Evolutionary conservation across 2,888 invertebrate genomes (phyloP).

Genomic region (Coenonympha arcania): DNA sequence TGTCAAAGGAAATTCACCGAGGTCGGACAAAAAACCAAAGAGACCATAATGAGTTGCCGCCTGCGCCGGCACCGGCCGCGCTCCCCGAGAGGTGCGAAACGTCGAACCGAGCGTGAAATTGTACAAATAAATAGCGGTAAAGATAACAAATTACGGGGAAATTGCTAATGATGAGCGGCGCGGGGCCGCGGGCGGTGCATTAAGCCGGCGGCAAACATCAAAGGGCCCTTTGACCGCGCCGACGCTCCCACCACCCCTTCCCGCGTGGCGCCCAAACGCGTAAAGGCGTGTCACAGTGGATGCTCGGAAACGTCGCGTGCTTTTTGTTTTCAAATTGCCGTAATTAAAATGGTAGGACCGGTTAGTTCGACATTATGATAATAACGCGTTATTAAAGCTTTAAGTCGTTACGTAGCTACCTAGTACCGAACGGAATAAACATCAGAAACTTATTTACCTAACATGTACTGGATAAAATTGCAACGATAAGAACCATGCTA

Average conservation of each 20-base stretch:
- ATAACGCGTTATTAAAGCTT: background rate
- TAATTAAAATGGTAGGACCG: background rate
- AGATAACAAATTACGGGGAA: slow-evolving; percentile 74
- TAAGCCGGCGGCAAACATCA: slow-evolving; percentile 75
- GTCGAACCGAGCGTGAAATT: slow-evolving; percentile 56
- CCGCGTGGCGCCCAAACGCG: slow-evolving; percentile 21
- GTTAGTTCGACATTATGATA: background rate
- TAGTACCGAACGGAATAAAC: too few relatives aligned
- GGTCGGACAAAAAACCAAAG: slow-evolving; percentile 23
- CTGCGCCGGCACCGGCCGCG: slow-evolving; percentile 14
- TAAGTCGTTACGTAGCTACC: too few relatives aligned
- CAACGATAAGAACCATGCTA: too few relatives aligned
- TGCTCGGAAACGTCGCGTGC: slow-evolving; percentile 12
- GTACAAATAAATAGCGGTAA: slow-evolving; percentile 71
- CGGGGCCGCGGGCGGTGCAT: slow-evolving; percentile 72
- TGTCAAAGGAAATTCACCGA: slow-evolving; percentile 12
- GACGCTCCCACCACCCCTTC: slow-evolving; percentile 37
- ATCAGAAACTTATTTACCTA: too few relatives aligned
- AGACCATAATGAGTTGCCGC: slow-evolving; percentile 21
- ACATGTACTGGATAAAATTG: background rate
- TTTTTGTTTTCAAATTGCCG: slow-evolving; percentile 10
- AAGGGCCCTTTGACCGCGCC: slow-evolving; percentile 73
- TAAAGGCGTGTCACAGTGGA: slow-evolving; percentile 27
- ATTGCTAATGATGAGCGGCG: slow-evolving; percentile 73
- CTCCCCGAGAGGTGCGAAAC: slow-evolving; percentile 44